Conservation (phyloP, 53 echinoderm and acorn worm genomes). For the Arbacia lixula region DNA sequence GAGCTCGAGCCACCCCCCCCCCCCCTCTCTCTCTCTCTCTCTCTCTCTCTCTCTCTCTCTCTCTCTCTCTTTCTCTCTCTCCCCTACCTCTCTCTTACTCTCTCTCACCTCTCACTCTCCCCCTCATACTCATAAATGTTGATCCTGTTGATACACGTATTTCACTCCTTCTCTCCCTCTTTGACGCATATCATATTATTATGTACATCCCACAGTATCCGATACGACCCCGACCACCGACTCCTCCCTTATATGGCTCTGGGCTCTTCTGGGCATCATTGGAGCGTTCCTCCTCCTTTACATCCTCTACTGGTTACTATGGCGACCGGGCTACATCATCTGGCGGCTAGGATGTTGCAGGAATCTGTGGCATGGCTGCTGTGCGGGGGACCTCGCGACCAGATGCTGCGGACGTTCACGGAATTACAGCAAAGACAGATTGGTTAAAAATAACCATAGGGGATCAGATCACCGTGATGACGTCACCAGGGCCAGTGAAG, state of each 20-base stretch:
- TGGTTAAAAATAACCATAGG: no score
- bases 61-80: background rate
- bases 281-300: constrained; percentile 40
- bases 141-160: background rate
- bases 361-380: constrained; percentile 57
- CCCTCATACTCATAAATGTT: background rate
- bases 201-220: background rate
- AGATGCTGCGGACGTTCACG: constrained; percentile 34
- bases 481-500: background rate
- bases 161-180: background rate
- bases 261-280: constrained; percentile 39
- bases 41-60: background rate
- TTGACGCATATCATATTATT: no score
- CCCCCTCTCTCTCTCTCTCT: background rate
- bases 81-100: background rate
- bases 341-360: constrained; percentile 72
- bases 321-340: constrained; percentile 73
- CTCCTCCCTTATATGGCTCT: constrained; percentile 12
- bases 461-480: background rate
- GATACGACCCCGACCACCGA: constrained; percentile 4
- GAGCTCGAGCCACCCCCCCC: background rate
- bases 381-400: background rate
- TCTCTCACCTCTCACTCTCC: background rate
- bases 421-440: constrained; percentile 29
- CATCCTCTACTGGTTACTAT: constrained; percentile 69